Conservation (phyloP, 2,797 vertebrate species). For the Mallotus villosus region DNA sequence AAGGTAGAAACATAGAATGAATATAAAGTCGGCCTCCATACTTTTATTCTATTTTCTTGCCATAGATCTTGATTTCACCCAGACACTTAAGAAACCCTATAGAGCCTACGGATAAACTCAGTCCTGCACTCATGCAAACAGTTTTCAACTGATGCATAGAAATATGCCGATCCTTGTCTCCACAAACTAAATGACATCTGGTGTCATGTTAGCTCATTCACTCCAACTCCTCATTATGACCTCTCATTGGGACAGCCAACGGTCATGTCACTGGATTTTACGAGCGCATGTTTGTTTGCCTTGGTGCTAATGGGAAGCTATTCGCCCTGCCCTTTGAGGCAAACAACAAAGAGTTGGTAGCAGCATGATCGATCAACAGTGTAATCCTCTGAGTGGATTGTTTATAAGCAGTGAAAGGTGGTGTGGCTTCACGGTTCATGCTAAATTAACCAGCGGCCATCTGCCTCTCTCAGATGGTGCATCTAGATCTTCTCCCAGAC, state of each 20-base stretch:
- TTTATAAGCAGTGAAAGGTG: constrained; percentile 45
- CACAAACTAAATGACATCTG: constrained; percentile 2
- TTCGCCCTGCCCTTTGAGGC: constrained; percentile 32
- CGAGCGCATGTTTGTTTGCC: constrained; percentile 39
- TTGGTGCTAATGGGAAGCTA: constrained; percentile 53
- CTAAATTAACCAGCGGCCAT: constrained; percentile 65
- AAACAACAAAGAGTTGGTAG: constrained; percentile 29
- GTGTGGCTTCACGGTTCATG: constrained; percentile 49
- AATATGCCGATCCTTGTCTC: not conserved
- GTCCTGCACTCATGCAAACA: not conserved
- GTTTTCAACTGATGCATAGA: not conserved
- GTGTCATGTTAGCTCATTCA: not conserved
- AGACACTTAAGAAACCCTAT: not conserved
- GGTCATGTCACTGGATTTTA: constrained; percentile 32
- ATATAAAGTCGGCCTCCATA: constrained; percentile 12
- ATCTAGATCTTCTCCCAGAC: constrained; percentile 26
- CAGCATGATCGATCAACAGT: constrained; percentile 45
- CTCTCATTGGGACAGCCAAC: constrained; percentile 5
- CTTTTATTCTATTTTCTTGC: constrained; percentile 22
- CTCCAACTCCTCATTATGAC: constrained; percentile 11
- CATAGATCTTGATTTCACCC: constrained; percentile 8
- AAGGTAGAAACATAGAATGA: constrained; percentile 33
- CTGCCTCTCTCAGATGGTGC: constrained; percentile 50
- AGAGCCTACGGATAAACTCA: not conserved
- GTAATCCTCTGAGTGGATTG: constrained; percentile 32